Base-by-base conservation (phyloP, 2,888 invertebrate species). In the Caenorhabditis plicata region DNA sequence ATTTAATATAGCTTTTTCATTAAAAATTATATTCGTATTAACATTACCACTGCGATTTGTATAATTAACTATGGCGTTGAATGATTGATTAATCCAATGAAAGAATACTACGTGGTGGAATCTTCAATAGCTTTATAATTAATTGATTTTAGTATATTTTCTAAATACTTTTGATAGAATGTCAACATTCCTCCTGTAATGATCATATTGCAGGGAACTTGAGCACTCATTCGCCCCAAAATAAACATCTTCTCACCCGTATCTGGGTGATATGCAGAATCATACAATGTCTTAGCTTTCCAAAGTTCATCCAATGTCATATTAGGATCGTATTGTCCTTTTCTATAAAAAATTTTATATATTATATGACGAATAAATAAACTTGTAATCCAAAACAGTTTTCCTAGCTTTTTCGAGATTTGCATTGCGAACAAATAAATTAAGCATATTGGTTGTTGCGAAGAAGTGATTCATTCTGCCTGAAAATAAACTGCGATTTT, bases 21-120 rank as follows among this genome's bases (percentile, higher is more conserved):
- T 11, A 31, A 31, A 9, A 13, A 9, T n/a, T n/a, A 15, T 15
- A 15, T 8, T 8, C 31, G 31, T 29, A 13, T 9, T 29, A n/a
- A n/a, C n/a, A n/a, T n/a, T n/a, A n/a, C 66, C 66, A 73, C 84
- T 84, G 44, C 96, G 87, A 82, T 98, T 98, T 27, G 95, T 93
- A 83, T 94, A 96, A 85, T 98, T 98, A 43, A 98, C 96, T n/a
- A 93, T 81, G 1, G 96, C 95, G 83, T 98, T 98, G 85, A 96
- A 96, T 9, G 62, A 58, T 38, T 66, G 66, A 42, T 66, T 66
- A 44, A 66, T 48, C 92, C 92, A 94, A 82, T 94, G 96, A 94
- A 95, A 96, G 84, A 95, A 94, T 47, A 94, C 85, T 4, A 93
- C 92, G 4, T 91, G 91, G 1, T 89, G 87, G 4, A 89, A 90